Evolutionary conservation across 35 echinoderm and acorn worm genomes (phyloP).

Genomic region (Heliocidaris tuberculata): DNA sequence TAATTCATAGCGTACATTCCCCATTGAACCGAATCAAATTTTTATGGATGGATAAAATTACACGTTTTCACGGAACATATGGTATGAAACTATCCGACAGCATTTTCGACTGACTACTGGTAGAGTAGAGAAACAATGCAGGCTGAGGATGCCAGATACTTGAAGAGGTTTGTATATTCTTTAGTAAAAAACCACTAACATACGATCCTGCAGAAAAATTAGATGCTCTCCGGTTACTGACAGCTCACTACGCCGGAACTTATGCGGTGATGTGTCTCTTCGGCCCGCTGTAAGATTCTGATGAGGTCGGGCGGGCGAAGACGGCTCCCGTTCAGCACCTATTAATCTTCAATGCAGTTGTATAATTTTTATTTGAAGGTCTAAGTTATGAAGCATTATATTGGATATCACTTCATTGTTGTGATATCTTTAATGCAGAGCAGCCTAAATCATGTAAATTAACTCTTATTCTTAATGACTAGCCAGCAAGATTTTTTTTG

Average conservation of each 20-base stretch:
- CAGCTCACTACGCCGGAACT: background rate
- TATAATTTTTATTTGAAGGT: too few relatives aligned
- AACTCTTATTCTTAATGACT: too few relatives aligned
- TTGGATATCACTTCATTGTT: too few relatives aligned
- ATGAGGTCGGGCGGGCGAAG: background rate
- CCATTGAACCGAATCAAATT: background rate
- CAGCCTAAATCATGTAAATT: too few relatives aligned
- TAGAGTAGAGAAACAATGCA: slow-evolving; percentile 50
- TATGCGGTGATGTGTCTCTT: background rate
- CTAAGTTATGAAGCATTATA: too few relatives aligned
- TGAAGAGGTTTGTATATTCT: slow-evolving; percentile 60
- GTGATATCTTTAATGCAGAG: too few relatives aligned
- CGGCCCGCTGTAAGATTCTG: background rate
- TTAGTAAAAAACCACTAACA: background rate
- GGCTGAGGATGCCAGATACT: slow-evolving; percentile 79
- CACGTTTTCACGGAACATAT: background rate
- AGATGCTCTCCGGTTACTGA: background rate
- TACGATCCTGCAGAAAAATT: background rate
- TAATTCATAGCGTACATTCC: slow-evolving; percentile 21
- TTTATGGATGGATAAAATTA: background rate
- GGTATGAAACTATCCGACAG: background rate
- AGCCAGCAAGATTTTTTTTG: too few relatives aligned
- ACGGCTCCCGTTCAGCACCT: background rate
- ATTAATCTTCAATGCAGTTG: background rate
- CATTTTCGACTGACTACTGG: background rate